These are phyloP conservation scores for Perdix hodgsoniae DNA, from an alignment of 2,797 vertebrate species.

Conservation along the genomic window DNA sequence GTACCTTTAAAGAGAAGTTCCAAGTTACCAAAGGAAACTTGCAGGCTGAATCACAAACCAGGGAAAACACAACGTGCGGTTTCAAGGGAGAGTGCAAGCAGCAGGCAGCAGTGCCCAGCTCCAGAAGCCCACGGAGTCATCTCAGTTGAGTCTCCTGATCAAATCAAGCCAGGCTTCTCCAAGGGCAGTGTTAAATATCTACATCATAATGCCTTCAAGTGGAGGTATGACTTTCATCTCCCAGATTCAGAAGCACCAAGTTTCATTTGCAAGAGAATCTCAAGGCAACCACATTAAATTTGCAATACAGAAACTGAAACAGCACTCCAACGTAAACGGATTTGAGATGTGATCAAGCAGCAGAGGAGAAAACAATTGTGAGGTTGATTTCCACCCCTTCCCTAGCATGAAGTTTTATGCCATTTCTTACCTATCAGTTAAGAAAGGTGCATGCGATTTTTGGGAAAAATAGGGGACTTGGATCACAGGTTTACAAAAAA, in stretches of 20 bases:
- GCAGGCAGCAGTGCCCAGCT: not conserved
- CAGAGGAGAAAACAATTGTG: not conserved
- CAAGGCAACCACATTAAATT: not conserved
- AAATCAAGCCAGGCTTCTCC: not conserved
- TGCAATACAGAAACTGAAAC: not conserved
- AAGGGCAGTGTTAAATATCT: not conserved
- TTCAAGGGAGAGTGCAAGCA: not conserved
- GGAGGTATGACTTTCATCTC: not conserved
- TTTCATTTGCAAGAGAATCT: not conserved
- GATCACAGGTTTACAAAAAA: constrained; percentile 53
- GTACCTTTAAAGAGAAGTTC: not conserved
- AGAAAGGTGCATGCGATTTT: constrained; percentile 61
- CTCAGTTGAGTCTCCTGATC: fast-evolving
- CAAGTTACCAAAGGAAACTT: not conserved
- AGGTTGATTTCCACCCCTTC: constrained; percentile 27
- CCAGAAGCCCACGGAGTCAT: not conserved
- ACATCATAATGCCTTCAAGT: not conserved
- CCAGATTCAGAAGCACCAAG: not conserved
- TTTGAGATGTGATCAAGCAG: constrained; percentile 16
- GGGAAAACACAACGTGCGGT: not conserved
- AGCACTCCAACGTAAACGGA: not conserved
- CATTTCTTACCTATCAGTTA: constrained; percentile 6
- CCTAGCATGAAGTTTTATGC: not conserved
- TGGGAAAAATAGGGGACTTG: constrained; percentile 11
- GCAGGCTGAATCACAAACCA: not conserved